Evolutionary conservation across 2,113 vertebrate genomes (phyloP), one percentile per base, ranked within the genome.

Genomic region (Equus quagga): DNA sequence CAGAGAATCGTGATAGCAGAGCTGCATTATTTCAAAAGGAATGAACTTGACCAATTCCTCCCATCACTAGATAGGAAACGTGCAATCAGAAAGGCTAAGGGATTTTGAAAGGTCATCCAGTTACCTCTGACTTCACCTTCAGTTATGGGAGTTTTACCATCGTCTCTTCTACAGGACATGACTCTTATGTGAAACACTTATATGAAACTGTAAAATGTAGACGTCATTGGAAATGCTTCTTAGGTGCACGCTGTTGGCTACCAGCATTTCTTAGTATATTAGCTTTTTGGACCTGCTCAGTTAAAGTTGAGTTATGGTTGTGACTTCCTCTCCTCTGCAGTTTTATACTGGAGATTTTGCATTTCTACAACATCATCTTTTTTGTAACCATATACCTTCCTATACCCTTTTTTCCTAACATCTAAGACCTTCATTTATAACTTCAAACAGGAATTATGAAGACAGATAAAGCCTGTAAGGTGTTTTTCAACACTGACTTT

Each of bases 361-460:
- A 13, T 73, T 84, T 75, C 58, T 76, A 6, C 8, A 51, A 19
- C 14, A 83, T 80, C 36, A 56, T 46, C 33, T 44, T 96, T 70
- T 92, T 70, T 81, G 5, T 51, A 94, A 62, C 15, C 36, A 49
- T 69, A 65, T 79, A 72, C 5, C 4, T 46, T 76, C 28, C 18
- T 26, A 18, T 62, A 65, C 15, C 1, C 9, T 69, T 91, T 51
- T 90, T 11, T 41, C 69, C 76, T n/a, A 64, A 69, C 19, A 6
- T 84, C 17, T 60, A 64, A 80, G n/a, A 31, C 24, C 5, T 65
- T 83, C 36, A 70, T 62, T 89, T 89, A 65, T 94, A 73, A 94
- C n/a, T 93, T 73, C 73, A 87, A 65, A 91, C 23, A 92, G 75
- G 49, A 82, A 72, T 84, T 12, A 76, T 36, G 21, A 83, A 91